A percentile compares a stretch with the other conserved stretches of the same genome.
Conservation (phyloP, 2,888 invertebrate genomes). For the Megamerina dolium region DNA sequence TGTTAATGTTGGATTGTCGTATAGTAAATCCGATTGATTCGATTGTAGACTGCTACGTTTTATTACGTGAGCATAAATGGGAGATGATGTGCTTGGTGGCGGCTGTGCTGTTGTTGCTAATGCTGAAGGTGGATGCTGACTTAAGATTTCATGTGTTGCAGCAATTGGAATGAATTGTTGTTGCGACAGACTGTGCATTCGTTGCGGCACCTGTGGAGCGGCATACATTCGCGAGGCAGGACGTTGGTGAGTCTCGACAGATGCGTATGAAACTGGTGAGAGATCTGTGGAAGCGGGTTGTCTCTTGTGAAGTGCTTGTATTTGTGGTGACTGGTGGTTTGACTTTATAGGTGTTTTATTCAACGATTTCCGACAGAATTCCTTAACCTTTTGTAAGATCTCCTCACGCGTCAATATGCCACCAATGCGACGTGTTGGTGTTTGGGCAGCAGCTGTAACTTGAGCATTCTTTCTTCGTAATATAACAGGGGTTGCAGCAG, state of each 20-base stretch:
- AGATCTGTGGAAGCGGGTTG: conserved; percentile 31
- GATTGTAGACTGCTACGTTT: conserved; percentile 44
- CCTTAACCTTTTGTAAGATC: conserved; percentile 44
- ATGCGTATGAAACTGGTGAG: conserved; percentile 45
- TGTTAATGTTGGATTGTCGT: conserved; percentile 34
- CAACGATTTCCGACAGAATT: conserved; percentile 47
- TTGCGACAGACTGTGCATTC: conserved; percentile 41
- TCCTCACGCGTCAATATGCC: conserved; percentile 43
- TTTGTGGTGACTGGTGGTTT: conserved; percentile 21
- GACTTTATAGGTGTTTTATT: conserved; percentile 37
- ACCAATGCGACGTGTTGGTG: conserved; percentile 27
- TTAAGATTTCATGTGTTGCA: conserved; percentile 1
- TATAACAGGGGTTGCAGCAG: conserved; percentile 31
- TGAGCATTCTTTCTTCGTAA: conserved; percentile 24
- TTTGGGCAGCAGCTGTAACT: conserved; percentile 4
- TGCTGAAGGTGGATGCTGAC: background rate
- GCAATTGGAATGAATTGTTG: conserved; percentile 19
- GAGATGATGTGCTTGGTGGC: conserved; percentile 29
- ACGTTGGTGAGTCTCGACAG: conserved; percentile 39
- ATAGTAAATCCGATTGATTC: conserved; percentile 41
- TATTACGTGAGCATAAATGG: conserved; percentile 45
- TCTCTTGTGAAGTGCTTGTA: conserved; percentile 30
- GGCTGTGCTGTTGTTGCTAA: too few relatives aligned
- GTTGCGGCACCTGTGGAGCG: conserved; percentile 43
- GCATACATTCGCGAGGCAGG: conserved; percentile 30